Percentiles rank a stretch among this genome's conserved stretches.
Evolutionary conservation across 1,140 invertebrate species (phyloP).

Genomic region (Orussus abietinus): DNA sequence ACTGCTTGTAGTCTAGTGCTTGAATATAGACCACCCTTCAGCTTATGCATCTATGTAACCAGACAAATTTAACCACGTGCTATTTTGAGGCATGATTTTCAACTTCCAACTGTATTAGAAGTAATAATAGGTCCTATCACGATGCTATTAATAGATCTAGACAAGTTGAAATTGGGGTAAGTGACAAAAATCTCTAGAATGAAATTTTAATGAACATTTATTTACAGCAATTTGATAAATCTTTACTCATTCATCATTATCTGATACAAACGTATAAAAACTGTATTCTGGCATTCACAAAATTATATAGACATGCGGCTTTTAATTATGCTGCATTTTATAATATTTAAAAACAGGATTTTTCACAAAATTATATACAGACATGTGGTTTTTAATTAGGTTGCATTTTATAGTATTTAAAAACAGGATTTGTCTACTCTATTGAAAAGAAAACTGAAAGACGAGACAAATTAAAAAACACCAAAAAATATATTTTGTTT

Average conservation of each 20-base stretch:
- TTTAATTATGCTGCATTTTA: too few relatives aligned
- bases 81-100: slow-evolving; percentile 1
- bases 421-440: too few relatives aligned
- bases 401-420: too few relatives aligned
- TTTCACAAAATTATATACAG: too few relatives aligned
- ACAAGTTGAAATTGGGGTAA: neutral
- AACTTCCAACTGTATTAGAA: neutral
- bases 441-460: slow-evolving; percentile 23
- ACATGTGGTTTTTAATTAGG: too few relatives aligned
- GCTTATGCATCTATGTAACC: neutral
- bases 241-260: neutral
- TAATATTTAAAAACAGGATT: too few relatives aligned
- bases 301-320: too few relatives aligned
- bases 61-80: slow-evolving; percentile 1
- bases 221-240: neutral
- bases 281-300: too few relatives aligned
- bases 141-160: neutral
- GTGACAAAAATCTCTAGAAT: too few relatives aligned
- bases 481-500: slow-evolving; percentile 36
- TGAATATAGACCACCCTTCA: neutral
- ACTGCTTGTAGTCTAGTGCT: neutral
- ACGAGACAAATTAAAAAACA: slow-evolving; percentile 33
- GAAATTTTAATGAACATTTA: neutral
- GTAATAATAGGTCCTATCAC: neutral
- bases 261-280: too few relatives aligned